Evolutionary conservation across 2,888 invertebrate species (phyloP).

Genomic region (Ophion ellenae): DNA sequence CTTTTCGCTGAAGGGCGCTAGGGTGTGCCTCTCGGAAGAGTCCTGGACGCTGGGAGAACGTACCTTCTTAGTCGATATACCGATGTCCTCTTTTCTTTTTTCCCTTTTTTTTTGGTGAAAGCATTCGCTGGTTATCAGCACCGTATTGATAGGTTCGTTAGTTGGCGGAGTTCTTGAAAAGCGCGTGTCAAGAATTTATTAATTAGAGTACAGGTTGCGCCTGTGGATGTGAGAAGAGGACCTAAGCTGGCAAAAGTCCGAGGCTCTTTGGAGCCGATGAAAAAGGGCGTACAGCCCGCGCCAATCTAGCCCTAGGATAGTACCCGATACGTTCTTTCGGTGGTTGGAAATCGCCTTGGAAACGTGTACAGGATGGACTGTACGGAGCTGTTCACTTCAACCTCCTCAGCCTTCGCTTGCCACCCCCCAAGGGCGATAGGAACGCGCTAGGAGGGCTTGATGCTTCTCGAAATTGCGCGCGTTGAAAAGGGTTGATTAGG

Average conservation of each 20-base stretch:
- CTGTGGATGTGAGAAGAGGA: slow-evolving; percentile 19
- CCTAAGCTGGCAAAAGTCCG: slow-evolving; percentile 25
- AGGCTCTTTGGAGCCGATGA: slow-evolving; percentile 11
- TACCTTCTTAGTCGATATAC: slow-evolving; percentile 13
- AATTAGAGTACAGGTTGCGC: slow-evolving; percentile 49
- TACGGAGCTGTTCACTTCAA: no score
- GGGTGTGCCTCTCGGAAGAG: slow-evolving; percentile 44
- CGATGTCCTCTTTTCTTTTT: slow-evolving; percentile 8
- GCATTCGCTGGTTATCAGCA: not conserved
- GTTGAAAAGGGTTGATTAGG: slow-evolving; percentile 84
- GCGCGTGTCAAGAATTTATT: slow-evolving; percentile 66
- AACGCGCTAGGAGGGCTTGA: slow-evolving; percentile 43
- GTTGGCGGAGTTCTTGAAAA: slow-evolving; percentile 54
- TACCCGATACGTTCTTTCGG: not conserved
- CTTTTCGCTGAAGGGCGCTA: slow-evolving; percentile 56
- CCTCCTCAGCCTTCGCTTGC: not conserved
- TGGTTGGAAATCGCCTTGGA: not conserved
- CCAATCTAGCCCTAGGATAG: not conserved
- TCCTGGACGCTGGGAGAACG: slow-evolving; percentile 33
- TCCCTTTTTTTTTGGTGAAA: slow-evolving; percentile 1
- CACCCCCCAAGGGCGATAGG: slow-evolving; percentile 54
- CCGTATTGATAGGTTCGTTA: slow-evolving; percentile 52
- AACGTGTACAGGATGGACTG: not conserved
- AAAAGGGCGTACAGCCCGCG: no score
- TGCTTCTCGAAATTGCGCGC: slow-evolving; percentile 78